phyloP scores from a whole-genome alignment of 2,888 invertebrate species.

The Drosophila ustulata region DNA sequence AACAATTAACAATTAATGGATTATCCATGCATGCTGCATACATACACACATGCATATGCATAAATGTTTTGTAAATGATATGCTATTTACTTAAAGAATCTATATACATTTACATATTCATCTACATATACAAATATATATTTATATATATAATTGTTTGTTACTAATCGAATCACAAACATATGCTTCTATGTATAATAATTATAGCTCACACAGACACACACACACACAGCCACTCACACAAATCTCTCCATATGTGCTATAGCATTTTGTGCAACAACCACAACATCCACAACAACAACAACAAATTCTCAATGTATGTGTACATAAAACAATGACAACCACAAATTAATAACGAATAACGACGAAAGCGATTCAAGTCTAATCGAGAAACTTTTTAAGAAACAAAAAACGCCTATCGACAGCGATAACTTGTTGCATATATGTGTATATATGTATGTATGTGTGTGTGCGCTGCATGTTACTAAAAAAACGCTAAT shows the following conservation, averaged over 20 bases:
- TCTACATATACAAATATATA: conserved; percentile 37
- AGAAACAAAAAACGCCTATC: conserved; percentile 37
- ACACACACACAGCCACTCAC: conserved; percentile 36
- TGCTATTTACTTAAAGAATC: conserved; percentile 45
- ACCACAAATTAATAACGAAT: conserved; percentile 17
- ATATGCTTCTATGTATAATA: conserved; percentile 20
- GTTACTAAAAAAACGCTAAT: conserved; percentile 35
- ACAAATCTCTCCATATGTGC: conserved; percentile 74
- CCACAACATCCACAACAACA: conserved; percentile 18
- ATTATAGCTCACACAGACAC: conserved; percentile 5
- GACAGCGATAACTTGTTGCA: conserved; percentile 18
- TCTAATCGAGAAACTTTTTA: conserved; percentile 55
- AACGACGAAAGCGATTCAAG: conserved; percentile 14
- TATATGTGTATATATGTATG: conserved; percentile 21
- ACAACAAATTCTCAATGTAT: conserved; percentile 48
- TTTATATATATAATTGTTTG: conserved; percentile 24
- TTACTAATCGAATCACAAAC: conserved; percentile 24
- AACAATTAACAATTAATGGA: conserved; percentile 8
- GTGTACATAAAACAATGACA: conserved; percentile 32
- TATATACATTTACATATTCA: conserved; percentile 25
- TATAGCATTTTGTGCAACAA: conserved; percentile 64
- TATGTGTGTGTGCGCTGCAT: conserved; percentile 31
- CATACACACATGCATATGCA: conserved; percentile 40
- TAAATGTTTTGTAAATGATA: conserved; percentile 59
- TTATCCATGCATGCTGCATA: conserved; percentile 42